Evolutionary conservation across 53 echinoderm and acorn worm genomes (phyloP), one percentile per base, ranked within the genome.

Genomic region (Holothuria leucospilota): DNA sequence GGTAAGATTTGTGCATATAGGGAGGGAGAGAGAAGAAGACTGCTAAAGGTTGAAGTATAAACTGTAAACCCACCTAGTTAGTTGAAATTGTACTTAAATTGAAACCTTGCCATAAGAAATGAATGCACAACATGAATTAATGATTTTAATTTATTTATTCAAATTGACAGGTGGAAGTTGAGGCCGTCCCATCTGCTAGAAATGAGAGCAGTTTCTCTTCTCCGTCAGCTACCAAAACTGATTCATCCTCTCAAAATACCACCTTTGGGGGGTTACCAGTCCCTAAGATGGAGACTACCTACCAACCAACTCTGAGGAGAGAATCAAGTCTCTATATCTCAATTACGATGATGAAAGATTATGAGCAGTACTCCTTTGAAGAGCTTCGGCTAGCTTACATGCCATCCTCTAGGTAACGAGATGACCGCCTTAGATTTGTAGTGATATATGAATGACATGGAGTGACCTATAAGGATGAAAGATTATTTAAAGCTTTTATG

Each of bases 311-410:
- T 27, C 88, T 94, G 34, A 86, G 96, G 51, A 85, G 92, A 56
- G 94, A 93, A 68, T 90, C 91, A 71, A 93, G 90, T 65, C 87
- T 90, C 20, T 96, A 96, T 42, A 94, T 91, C 64, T 96, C 97
- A 24, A 95, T 96, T 74, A 96, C 97, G 20, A 92, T 96, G 94
- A 96, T 96, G 97, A 96, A 94, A 62, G 97, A 92, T n/a, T 96
- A 96, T 84, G 94, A 96, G 69, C 83, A 91, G 63, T 96, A 95
- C 74, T 96, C 97, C 15, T 96, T 96, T 93, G 97, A 96, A 74
- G 97, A 96, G 81, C 84, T 96, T 39, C 63, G 97, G 62, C 89
- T 95, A 69, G 97, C 97, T 15, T 95, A 91, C 27, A 86, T 94
- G 26, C 94, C 97, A 13, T 89, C 91, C 14, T 95, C 93, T 52